Evolutionary conservation across 1,140 invertebrate genomes (phyloP).

Genomic region (Diabrotica virgifera): DNA sequence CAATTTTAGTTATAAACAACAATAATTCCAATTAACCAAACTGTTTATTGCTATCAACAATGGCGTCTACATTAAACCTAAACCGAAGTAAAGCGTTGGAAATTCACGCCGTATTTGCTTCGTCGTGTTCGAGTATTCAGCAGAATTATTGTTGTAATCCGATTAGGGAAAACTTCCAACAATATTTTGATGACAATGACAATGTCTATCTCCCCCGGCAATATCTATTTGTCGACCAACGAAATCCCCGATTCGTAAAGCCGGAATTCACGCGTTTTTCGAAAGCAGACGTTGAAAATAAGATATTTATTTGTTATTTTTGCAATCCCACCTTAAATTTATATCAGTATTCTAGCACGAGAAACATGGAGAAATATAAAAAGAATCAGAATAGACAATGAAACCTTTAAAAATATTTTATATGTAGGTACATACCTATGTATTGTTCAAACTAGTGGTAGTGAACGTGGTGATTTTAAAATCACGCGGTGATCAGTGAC

Average conservation of each 20-base stretch:
- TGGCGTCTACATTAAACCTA: not conserved
- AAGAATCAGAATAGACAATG: too few species aligned
- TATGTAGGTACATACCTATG: too few species aligned
- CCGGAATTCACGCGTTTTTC: not conserved
- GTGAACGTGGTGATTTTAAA: too few species aligned
- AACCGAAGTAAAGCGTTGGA: not conserved
- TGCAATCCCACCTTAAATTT: too few species aligned
- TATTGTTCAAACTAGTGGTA: too few species aligned
- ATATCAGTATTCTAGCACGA: too few species aligned
- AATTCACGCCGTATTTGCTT: constrained; percentile 3
- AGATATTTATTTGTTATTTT: too few species aligned
- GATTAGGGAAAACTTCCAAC: constrained; percentile 20
- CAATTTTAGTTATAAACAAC: not conserved
- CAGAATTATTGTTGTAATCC: constrained; percentile 26
- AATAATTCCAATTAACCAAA: not conserved
- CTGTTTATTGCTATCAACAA: not conserved
- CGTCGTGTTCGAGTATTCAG: not conserved
- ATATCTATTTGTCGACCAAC: constrained; percentile 28
- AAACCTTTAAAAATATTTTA: too few species aligned
- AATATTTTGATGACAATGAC: constrained; percentile 24
- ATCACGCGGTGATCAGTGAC: too few species aligned
- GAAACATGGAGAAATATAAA: too few species aligned
- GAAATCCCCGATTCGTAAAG: constrained; percentile 5
- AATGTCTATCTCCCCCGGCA: constrained; percentile 8
- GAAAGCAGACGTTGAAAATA: not conserved